These are phyloP conservation scores for Nipponacmea schrenckii DNA, from an alignment of 2,888 invertebrate genomes.

Conservation along the genomic window DNA sequence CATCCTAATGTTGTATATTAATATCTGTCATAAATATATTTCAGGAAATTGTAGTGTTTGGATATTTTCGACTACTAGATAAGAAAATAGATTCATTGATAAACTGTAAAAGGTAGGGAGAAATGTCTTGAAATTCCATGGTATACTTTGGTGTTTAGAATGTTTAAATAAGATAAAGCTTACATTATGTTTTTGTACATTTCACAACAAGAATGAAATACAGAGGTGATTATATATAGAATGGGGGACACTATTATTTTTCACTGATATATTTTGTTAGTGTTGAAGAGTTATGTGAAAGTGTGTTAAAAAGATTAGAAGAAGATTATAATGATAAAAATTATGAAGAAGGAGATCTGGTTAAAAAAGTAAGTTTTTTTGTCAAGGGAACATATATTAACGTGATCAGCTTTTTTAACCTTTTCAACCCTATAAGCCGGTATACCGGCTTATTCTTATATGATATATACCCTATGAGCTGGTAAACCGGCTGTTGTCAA, in stretches of 20 bases:
- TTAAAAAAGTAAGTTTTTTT: conserved; percentile 43
- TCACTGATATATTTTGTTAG: conserved; percentile 30
- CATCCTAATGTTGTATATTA: too few relatives aligned
- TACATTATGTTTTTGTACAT: conserved; percentile 49
- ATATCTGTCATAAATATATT: background rate
- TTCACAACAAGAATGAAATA: conserved; percentile 57
- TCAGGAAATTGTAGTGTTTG: conserved; percentile 59
- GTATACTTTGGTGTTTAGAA: too few relatives aligned
- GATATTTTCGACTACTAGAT: conserved; percentile 58
- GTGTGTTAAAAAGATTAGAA: conserved; percentile 51
- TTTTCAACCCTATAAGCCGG: too few relatives aligned
- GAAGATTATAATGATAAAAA: conserved; percentile 53
- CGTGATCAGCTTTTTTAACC: too few relatives aligned
- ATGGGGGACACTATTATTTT: conserved; percentile 36
- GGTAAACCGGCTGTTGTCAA: too few relatives aligned
- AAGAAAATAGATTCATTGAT: conserved; percentile 57
- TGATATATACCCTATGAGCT: too few relatives aligned
- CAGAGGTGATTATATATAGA: conserved; percentile 50
- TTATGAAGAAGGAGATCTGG: conserved; percentile 42
- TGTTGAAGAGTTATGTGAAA: conserved; percentile 46
- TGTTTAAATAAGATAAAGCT: too few relatives aligned
- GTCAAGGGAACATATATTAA: background rate
- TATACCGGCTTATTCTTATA: too few relatives aligned
- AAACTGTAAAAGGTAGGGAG: conserved; percentile 42
- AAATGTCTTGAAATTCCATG: too few relatives aligned